Conservation (phyloP, 2,113 vertebrate species). For the Calypte anna region DNA sequence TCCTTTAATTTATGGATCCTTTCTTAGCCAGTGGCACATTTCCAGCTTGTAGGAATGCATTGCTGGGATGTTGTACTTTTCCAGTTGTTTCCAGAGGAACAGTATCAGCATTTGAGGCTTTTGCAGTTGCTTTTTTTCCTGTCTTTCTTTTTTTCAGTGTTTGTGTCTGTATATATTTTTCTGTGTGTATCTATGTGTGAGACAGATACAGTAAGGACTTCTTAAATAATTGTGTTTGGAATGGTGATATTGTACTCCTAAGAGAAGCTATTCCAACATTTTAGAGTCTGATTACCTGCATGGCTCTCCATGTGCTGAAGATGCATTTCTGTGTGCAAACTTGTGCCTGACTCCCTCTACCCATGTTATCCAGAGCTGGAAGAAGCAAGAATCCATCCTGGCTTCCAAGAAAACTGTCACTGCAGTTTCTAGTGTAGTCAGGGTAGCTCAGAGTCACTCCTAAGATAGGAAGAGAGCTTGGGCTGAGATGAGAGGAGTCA, state of each 20-base stretch:
- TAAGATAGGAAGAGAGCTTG: neutral
- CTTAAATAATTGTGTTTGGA: neutral
- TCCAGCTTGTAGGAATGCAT: neutral
- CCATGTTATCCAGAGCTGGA: neutral
- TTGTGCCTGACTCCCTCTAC: neutral
- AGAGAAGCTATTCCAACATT: neutral
- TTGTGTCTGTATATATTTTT: neutral
- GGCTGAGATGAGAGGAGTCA: neutral
- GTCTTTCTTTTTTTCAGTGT: neutral
- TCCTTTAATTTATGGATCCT: neutral
- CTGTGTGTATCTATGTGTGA: neutral
- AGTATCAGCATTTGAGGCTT: neutral
- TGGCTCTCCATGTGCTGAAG: neutral
- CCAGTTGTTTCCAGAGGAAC: neutral
- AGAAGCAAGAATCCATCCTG: neutral
- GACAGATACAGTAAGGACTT: neutral
- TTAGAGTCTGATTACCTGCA: neutral
- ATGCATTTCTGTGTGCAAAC: neutral
- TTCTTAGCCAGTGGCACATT: neutral
- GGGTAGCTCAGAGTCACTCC: neutral
- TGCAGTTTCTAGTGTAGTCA: neutral
- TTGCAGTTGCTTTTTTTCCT: neutral
- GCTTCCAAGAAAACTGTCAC: neutral
- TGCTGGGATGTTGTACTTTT: constrained; percentile 35
- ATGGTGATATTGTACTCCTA: neutral